Conservation (phyloP, 1,140 invertebrate genomes). For the Apis dorsata region DNA sequence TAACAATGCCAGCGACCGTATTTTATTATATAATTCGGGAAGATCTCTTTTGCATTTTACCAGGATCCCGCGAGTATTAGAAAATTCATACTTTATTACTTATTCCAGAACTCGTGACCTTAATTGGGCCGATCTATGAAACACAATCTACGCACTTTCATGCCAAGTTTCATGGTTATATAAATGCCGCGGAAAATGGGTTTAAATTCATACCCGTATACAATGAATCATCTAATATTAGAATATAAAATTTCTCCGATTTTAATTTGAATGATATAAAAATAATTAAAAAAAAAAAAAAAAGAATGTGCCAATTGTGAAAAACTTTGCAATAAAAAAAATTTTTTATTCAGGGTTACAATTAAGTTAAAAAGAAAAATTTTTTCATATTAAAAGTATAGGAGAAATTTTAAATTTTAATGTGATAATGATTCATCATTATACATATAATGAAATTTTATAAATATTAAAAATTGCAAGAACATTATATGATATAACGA, state of each 20-base stretch:
- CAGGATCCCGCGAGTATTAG: neutral
- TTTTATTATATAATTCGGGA: conserved; percentile 39
- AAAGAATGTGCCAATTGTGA: neutral
- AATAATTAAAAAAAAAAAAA: neutral
- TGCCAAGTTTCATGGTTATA: conserved; percentile 22
- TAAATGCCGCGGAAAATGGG: conserved; percentile 20
- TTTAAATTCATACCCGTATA: neutral
- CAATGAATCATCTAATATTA: neutral
- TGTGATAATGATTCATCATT: neutral
- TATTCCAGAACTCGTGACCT: conserved; percentile 6
- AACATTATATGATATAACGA: neutral
- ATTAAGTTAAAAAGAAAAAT: neutral
- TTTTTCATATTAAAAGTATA: neutral
- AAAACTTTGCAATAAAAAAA: neutral
- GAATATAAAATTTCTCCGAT: neutral
- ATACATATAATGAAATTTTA: too few relatives aligned
- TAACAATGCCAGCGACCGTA: conserved; percentile 44
- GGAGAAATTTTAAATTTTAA: neutral
- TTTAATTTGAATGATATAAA: neutral
- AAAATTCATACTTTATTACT: conserved; percentile 6
- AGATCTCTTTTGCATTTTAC: conserved; percentile 26
- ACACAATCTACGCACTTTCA: conserved; percentile 9
- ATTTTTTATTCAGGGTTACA: neutral
- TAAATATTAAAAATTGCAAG: neutral
- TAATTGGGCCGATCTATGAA: conserved; percentile 14